Evolutionary conservation across 2,113 vertebrate genomes (phyloP), one percentile per base, ranked within the genome.

Genomic region (Otocyon megalotis): DNA sequence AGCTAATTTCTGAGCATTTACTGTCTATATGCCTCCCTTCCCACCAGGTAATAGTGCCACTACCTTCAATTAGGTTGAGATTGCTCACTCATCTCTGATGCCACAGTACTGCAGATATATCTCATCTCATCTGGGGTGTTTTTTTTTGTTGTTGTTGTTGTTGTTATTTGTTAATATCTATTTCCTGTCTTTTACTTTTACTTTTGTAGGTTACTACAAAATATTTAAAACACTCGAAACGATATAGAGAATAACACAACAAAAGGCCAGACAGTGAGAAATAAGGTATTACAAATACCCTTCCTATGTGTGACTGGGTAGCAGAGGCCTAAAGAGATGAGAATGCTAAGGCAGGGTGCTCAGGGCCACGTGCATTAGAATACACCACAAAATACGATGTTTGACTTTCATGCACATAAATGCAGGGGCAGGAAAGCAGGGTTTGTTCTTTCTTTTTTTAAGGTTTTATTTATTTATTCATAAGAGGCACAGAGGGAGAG

Each of bases 161-260:
- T n/a, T 32, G 35, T 58, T 10, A 87, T 76, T 72, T 71, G 53
- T 77, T 76, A 54, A 50, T 13, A 65, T 17, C 16, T 94, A 30
- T 48, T 93, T 85, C 60, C 19, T 50, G 56, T 48, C 32, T 77
- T 65, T 62, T 43, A 62, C 77, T 76, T 94, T 91, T 30, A 56
- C 80, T 71, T 94, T 91, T 56, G 20, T 13, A 84, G 86, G 14
- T 87, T 93, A 77, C 30, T 60, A 30, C 71, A 37, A 96, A 93
- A 82, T 56, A 93, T 58, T 80, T 67, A 79, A 92, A 82, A 71
- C 1, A 79, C 5, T 83, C 30, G 43, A 58, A 94, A 92, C 58
- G 14, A 79, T 3, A 32, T 24, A 62, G 0, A 69, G 53, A 79
- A 67, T 63, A 89, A 93, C 35, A 85, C 28, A 83, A 89, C 8